Evolutionary conservation across 1,140 invertebrate genomes (phyloP), one percentile per base, ranked within the genome.

Genomic region (Meloidogyne exigua): DNA sequence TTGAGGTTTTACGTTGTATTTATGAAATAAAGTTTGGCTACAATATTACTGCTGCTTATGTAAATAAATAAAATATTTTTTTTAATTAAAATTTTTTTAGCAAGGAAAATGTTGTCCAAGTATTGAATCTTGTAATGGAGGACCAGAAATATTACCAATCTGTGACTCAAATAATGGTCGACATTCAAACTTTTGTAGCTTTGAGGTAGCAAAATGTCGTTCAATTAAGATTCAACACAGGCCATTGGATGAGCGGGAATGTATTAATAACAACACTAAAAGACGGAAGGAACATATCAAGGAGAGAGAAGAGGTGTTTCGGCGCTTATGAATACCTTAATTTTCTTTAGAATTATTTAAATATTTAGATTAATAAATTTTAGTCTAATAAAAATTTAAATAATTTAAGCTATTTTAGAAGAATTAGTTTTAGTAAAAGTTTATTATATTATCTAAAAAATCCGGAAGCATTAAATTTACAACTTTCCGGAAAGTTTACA

Each of bases 1-100:
- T 87, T 66, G 79, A 85, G 57, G 86, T 86, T 84, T 49, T 85
- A 9, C 76, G 82, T 7, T 85, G 83, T 64, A 81, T 85, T 68
- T 81, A 80, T 71, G 79, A 85, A 57, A 77, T 79, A 9, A 79
- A 82, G 49, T 80, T 78, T 68, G 84, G 84, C 25, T 82, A 87
- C 32, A 86, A 85, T 49, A 77, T 84, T 57, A 85, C 83, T 25
- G 71, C 67, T 25, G 76, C 78, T 62, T 81, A 85, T 76, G 84
- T 86, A 28, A 28, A 57, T 10, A 42, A 68, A 28, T 80, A 68
- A 42, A 76, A 36, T 32, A 85, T n/a, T 76, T 13, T 72, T 15
- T 44, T 25, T 11, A 66, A 23, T 5, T 15, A 75, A 25, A 75
- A 32, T 18, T 76, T 26, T 44, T 15, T 12, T 9, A 76, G 83